Evolutionary conservation across 2,113 vertebrate species (phyloP), one percentile per base, ranked within the genome.

Genomic region (Origma solitaria): DNA sequence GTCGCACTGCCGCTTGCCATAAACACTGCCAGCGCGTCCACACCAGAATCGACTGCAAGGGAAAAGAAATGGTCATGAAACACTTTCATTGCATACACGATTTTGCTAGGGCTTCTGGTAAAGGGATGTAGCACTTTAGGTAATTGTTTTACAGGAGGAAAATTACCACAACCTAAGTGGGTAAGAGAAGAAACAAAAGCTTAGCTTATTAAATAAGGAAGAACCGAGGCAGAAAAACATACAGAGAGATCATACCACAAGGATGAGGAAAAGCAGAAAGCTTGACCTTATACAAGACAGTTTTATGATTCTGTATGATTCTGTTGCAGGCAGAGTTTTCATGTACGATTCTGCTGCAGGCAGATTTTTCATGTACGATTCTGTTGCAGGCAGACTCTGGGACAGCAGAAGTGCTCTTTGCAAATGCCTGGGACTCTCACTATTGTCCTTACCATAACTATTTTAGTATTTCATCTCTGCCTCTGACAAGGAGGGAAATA

Each of bases 1-100:
- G 97, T 98, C 62, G 95, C 95, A 98, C 98, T 96, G 97, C 97
- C 87, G 85, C 98, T 98, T 94, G 99, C 99, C 94, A 99, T 99
- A 97, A 99, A 99, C 97, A 99, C 98, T 9, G 99, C 98, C 98
- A 98, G 97, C 10, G 98, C 98, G 96, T 97, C 98, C 93, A 97
- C 97, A 38, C 98, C 96, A 2, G 97, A 97, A 78, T 98, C 98
- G 38, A 97, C 99, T 99, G 69, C 18, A 96, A 80, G 51, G 45
- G 88, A 93, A 94, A 53, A 68, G 64, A 90, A 92, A 94, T 33
- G 25, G 2, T 3, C 0, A 0, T 97, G 54, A 97, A 79, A 58
- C 28, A 57, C 18, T 3, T 19, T 50, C 11, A 4, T 24, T 6
- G 28, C 1, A 10, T 0, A 18, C 37, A 7, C 18, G 15, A 1